phyloP scores from a whole-genome alignment of 2,888 invertebrate species.

The Petrophora chlorosata region DNA sequence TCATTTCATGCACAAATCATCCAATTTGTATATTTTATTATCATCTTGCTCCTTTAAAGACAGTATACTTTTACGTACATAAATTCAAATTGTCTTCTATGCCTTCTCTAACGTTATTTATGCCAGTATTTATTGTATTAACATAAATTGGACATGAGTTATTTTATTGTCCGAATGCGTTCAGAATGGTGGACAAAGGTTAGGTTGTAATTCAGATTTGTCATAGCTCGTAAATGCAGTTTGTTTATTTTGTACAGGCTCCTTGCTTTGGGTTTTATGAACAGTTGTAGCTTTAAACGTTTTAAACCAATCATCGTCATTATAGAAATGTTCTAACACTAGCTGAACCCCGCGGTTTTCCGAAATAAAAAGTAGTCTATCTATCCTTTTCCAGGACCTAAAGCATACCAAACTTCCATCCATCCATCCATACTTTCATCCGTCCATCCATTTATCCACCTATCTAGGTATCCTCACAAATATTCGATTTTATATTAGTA shows the following conservation, averaged over 20 bases:
- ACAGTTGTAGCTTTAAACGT: too few species aligned
- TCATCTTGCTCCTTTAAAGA: conserved; percentile 53
- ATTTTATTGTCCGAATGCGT: conserved; percentile 78
- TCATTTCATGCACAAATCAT: conserved; percentile 59
- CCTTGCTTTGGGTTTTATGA: conserved; percentile 38
- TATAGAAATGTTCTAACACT: too few species aligned
- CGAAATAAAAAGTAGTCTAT: too few species aligned
- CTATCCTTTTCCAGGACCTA: too few species aligned
- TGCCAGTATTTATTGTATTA: conserved; percentile 83
- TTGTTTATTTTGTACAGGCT: conserved; percentile 60
- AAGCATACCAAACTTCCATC: too few species aligned
- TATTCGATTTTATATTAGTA: too few species aligned
- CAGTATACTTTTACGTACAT: conserved; percentile 62
- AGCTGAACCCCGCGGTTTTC: too few species aligned
- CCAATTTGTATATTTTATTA: conserved; percentile 60
- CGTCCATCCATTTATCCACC: too few species aligned
- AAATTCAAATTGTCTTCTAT: conserved; percentile 78
- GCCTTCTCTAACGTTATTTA: conserved; percentile 74
- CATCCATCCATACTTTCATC: too few species aligned
- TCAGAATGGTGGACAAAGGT: conserved; percentile 74
- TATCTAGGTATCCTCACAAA: too few species aligned
- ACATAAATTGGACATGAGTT: conserved; percentile 84
- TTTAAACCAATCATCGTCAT: too few species aligned
- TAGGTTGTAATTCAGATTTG: conserved; percentile 78
- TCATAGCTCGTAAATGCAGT: conserved; percentile 77